phyloP scores from a whole-genome alignment of 2,888 invertebrate species.

The Alcis repandata region DNA sequence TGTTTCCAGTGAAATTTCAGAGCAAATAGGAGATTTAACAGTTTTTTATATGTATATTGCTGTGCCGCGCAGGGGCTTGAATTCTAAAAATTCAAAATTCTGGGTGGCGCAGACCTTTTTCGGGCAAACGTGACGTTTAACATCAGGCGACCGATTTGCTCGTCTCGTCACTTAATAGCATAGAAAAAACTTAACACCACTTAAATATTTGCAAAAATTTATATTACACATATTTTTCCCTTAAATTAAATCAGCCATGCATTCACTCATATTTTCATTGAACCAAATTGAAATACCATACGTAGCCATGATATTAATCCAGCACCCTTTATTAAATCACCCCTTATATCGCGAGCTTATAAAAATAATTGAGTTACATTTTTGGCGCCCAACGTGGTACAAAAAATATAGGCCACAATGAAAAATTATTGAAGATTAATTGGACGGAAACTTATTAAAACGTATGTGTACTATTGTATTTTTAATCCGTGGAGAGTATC shows the following conservation, averaged over 20 bases:
- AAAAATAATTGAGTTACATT: constrained; percentile 30
- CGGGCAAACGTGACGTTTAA: no score
- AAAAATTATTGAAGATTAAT: constrained; percentile 55
- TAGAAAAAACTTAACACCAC: no score
- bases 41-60: no score
- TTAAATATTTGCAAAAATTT: no score
- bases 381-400: constrained; percentile 54
- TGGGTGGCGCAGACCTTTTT: no score
- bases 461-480: constrained; percentile 18
- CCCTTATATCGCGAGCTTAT: constrained; percentile 19
- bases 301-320: constrained; percentile 28
- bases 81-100: no score
- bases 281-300: constrained; percentile 32
- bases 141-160: no score
- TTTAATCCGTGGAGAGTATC: constrained; percentile 12
- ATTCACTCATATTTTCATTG: constrained; percentile 28
- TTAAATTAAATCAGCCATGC: constrained; percentile 17
- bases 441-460: constrained; percentile 52
- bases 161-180: neutral
- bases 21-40: no score
- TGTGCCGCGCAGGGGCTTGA: no score
- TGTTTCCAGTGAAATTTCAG: no score
- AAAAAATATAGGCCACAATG: constrained; percentile 34
- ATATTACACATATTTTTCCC: neutral
- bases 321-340: constrained; percentile 32